Base-by-base conservation (phyloP, 2,888 invertebrate species). In the Tortrix viridana region DNA sequence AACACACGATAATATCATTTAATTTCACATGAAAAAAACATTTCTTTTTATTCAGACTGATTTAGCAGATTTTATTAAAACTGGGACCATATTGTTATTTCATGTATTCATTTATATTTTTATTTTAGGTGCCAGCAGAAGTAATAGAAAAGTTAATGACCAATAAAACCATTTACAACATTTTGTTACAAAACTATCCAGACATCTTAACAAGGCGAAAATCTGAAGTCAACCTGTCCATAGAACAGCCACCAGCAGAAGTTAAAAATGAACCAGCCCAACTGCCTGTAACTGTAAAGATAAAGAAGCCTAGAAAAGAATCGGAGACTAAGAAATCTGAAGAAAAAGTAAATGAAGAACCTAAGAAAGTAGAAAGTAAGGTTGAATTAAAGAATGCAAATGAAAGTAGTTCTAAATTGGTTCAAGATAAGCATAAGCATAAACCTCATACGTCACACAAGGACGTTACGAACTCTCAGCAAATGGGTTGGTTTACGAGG, bases 131-230 rank as follows among this genome's bases (percentile, higher is more conserved):
- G 1, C 95, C 95, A 37, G 77, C 94, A 32, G 96, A 96, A 85
- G 95, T 96, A 0, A 86, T 96, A 59, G 95, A 95, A 76, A 94
- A 94, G 62, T 80, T 96, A 38, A 86, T 89, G 79, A 82, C 91
- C 55, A 95, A 95, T 72, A 94, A 94, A 69, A 92, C 92, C 14
- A 80, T 95, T 0, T 95, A 95, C 80, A 94, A 94, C 65, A 93
- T 95, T 7, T 94, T 96, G 69, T 75, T 95, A 66, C 94, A 95
- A 77, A 95, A 95, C 72, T 96, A 96, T 76, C 96, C 96, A 0
- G 93, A 94, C 71, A 76, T 95, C 32, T 75, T 96, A 53, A 83
- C 91, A 48, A 85, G 95, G 68, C 93, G 95, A 71, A 88, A 89
- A 50, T 95, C 95, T 14, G 95, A 95, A 69, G 89, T 92, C 22